phyloP scores from a whole-genome alignment of 2,888 invertebrate species.

The Peribatodes rhomboidaria region DNA sequence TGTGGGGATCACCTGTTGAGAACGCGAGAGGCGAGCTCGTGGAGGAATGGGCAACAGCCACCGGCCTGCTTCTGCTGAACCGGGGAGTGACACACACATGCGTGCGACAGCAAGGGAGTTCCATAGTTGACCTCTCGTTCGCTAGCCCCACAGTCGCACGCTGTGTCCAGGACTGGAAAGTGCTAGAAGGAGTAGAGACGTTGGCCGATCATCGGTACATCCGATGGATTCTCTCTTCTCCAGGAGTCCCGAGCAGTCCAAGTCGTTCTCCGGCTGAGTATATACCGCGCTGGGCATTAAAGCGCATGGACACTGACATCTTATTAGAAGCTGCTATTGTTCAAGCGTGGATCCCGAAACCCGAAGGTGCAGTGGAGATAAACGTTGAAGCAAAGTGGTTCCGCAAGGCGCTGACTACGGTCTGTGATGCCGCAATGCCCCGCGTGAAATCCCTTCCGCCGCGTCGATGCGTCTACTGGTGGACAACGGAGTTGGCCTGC shows the following conservation, averaged over 20 bases:
- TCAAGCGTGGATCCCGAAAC: neutral
- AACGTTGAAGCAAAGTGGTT: neutral
- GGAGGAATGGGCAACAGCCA: too few relatives aligned
- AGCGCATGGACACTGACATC: neutral
- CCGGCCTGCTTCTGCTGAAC: too few relatives aligned
- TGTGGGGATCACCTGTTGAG: too few relatives aligned
- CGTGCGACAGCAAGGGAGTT: neutral
- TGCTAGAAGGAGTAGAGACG: neutral
- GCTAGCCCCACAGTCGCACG: neutral
- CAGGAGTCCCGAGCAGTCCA: neutral
- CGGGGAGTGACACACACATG: too few relatives aligned
- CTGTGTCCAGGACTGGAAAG: neutral
- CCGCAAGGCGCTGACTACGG: neutral
- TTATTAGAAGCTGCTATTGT: neutral
- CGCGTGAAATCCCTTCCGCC: neutral
- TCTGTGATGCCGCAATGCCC: neutral
- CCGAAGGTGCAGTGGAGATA: neutral
- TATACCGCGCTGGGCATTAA: neutral
- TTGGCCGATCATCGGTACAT: neutral
- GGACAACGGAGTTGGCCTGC: neutral
- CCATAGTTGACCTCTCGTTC: neutral
- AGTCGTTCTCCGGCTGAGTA: neutral
- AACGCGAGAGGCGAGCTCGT: too few relatives aligned
- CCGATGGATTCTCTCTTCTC: neutral
- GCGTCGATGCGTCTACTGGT: neutral